phyloP scores from a whole-genome alignment of 2,797 vertebrate species.

The Girardinus metallicus region DNA sequence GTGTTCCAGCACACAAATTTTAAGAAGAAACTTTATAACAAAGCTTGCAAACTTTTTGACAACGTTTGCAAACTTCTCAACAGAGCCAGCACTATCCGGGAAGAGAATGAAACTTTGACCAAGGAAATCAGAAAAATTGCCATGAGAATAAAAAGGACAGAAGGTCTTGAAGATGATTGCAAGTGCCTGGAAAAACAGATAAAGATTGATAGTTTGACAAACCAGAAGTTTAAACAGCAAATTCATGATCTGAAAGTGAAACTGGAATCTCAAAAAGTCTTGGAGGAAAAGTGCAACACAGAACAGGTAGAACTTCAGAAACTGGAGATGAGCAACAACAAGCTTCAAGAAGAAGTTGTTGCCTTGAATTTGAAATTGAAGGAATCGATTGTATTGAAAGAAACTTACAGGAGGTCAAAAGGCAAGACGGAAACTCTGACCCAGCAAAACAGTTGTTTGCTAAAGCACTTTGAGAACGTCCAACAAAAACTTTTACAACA shows the following conservation, averaged over 20 bases:
- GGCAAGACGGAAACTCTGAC: not conserved
- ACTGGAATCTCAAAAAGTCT: not conserved
- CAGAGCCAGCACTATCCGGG: not conserved
- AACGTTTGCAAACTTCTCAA: not conserved
- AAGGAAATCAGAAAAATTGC: not conserved
- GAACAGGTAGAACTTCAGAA: not conserved
- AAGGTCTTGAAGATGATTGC: not conserved
- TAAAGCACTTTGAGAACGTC: not conserved
- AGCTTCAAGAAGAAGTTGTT: not conserved
- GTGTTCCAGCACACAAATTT: not conserved
- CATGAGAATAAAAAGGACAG: not conserved
- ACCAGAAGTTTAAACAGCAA: not conserved
- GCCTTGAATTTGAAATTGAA: not conserved
- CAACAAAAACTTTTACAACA: not conserved
- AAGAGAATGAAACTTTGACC: not conserved
- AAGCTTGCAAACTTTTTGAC: not conserved
- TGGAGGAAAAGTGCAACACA: not conserved
- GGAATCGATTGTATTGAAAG: not conserved
- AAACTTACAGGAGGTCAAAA: not conserved
- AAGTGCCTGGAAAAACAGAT: not conserved
- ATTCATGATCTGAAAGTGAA: not conserved
- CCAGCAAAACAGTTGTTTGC: not conserved
- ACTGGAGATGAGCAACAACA: not conserved
- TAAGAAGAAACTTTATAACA: too few relatives aligned
- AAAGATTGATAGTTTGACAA: not conserved